These are phyloP conservation scores for Dynastes maya DNA, from an alignment of 2,888 invertebrate species.

Conservation along the genomic window DNA sequence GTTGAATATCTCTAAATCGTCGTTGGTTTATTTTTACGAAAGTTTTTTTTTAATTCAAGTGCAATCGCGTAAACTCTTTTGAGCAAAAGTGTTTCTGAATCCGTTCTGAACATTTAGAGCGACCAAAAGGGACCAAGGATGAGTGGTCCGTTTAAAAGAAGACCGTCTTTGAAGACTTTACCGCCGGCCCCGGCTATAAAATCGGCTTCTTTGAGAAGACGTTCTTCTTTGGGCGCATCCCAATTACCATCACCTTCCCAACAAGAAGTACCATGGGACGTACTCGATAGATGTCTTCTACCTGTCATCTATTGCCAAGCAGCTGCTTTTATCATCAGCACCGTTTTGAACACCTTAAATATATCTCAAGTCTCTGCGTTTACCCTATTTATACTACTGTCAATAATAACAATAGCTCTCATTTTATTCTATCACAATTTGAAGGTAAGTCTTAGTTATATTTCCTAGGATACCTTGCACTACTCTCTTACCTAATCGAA, in stretches of 20 bases:
- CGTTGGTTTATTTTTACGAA: slow-evolving; percentile 10
- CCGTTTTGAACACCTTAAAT: slow-evolving; percentile 80
- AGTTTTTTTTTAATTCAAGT: neutral
- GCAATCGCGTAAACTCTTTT: slow-evolving; percentile 15
- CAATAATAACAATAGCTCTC: slow-evolving; percentile 81
- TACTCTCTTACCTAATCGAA: slow-evolving; percentile 25
- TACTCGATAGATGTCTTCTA: slow-evolving; percentile 81
- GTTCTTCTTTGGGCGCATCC: slow-evolving; percentile 70
- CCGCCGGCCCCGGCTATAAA: slow-evolving; percentile 70
- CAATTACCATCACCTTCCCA: slow-evolving; percentile 73
- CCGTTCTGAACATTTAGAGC: neutral
- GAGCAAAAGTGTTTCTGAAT: neutral
- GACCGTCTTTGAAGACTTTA: slow-evolving; percentile 67
- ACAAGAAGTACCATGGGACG: slow-evolving; percentile 80
- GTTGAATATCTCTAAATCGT: slow-evolving; percentile 28
- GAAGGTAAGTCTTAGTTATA: slow-evolving; percentile 76
- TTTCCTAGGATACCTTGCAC: neutral
- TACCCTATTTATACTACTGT: slow-evolving; percentile 85
- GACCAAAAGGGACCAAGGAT: slow-evolving; percentile 56
- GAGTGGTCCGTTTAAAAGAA: slow-evolving; percentile 69
- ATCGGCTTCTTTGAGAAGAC: slow-evolving; percentile 68
- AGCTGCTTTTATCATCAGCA: slow-evolving; percentile 82
- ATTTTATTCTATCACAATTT: slow-evolving; percentile 89
- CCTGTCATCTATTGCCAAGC: slow-evolving; percentile 88
- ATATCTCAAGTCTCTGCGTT: slow-evolving; percentile 85